A percentile compares a stretch with the other conserved stretches of the same genome.
phyloP scores from a whole-genome alignment of 2,888 invertebrate species.

The Aproaerema taeniolella region DNA sequence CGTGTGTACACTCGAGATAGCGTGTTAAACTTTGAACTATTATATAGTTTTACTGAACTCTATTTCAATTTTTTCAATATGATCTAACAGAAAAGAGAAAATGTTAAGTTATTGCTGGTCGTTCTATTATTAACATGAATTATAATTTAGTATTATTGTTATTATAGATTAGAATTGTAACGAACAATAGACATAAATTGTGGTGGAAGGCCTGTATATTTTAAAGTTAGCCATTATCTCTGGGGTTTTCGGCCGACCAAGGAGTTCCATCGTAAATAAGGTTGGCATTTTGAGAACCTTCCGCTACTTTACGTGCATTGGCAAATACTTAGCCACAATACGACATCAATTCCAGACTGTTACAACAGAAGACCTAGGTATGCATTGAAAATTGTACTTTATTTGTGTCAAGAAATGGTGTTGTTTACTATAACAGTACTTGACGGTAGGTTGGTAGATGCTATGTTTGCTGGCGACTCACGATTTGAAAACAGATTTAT shows the following conservation, averaged over 20 bases:
- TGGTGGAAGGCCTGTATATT: slow-evolving; percentile 1
- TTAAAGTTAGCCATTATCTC: slow-evolving; percentile 27
- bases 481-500: slow-evolving; percentile 77
- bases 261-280: slow-evolving; percentile 63
- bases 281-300: slow-evolving; percentile 69
- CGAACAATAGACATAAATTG: background rate
- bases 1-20: too few species aligned
- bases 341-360: slow-evolving; percentile 60
- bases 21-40: too few species aligned
- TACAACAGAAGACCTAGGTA: slow-evolving; percentile 44
- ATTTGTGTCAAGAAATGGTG: slow-evolving; percentile 48
- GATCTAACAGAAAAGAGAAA: too few species aligned
- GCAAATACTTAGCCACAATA: slow-evolving; percentile 75
- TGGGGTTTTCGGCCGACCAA: slow-evolving; percentile 20
- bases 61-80: too few species aligned
- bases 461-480: slow-evolving; percentile 71
- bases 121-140: too few species aligned
- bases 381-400: slow-evolving; percentile 57
- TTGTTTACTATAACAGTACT: too few species aligned
- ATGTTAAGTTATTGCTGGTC: too few species aligned
- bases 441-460: too few species aligned
- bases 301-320: slow-evolving; percentile 73
- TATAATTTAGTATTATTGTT: too few species aligned
- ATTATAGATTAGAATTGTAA: too few species aligned
- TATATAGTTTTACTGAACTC: too few species aligned